Evolutionary conservation across 2,797 vertebrate genomes (phyloP).

Genomic region (Uromys caudimaculatus): DNA sequence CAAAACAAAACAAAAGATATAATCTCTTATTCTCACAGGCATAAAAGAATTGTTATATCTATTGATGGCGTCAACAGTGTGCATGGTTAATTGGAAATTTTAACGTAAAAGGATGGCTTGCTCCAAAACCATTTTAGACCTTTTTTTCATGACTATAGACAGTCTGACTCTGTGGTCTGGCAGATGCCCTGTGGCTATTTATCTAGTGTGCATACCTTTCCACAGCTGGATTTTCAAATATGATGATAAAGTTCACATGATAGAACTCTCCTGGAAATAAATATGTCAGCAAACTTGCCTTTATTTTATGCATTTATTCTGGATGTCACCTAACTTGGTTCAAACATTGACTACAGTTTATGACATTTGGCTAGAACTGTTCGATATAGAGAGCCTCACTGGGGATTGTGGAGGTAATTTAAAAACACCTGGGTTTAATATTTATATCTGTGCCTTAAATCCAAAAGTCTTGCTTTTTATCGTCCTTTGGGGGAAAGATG

Average conservation of each 20-base stretch:
- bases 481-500: constrained; percentile 87
- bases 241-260: constrained; percentile 85
- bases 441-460: constrained; percentile 86
- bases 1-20: constrained; percentile 37
- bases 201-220: constrained; percentile 83
- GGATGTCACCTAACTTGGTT: constrained; percentile 78
- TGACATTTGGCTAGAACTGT: constrained; percentile 80
- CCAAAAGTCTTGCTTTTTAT: constrained; percentile 87
- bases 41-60: constrained; percentile 20
- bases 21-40: constrained; percentile 38
- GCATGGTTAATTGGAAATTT: constrained; percentile 68
- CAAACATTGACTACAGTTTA: constrained; percentile 78
- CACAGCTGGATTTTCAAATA: constrained; percentile 87
- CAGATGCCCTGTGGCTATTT: constrained; percentile 82
- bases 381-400: constrained; percentile 79
- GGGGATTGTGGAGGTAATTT: constrained; percentile 84
- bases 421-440: constrained; percentile 89
- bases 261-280: constrained; percentile 82
- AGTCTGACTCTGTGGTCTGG: constrained; percentile 77
- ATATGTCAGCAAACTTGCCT: constrained; percentile 84
- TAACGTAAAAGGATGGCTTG: constrained; percentile 76
- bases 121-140: constrained; percentile 67
- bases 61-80: constrained; percentile 67
- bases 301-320: constrained; percentile 84
- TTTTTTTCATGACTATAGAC: constrained; percentile 77